Evolutionary conservation across 1,140 invertebrate genomes (phyloP).

Genomic region (Drosophila nigromelanica): DNA sequence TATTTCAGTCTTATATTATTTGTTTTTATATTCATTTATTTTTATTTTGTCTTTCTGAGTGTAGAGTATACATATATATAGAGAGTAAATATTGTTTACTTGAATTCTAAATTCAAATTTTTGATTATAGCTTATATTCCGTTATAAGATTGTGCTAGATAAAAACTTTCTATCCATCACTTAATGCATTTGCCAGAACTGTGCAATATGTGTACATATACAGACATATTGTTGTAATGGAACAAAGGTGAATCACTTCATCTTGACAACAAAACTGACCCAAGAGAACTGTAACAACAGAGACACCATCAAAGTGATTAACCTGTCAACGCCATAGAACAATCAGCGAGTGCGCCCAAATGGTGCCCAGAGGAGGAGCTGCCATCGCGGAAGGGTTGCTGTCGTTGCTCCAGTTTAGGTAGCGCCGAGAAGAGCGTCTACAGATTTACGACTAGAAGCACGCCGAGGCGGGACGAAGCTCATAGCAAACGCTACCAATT

Average conservation of each 20-base stretch:
- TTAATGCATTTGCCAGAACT: background rate
- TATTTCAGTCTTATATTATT: too few relatives aligned
- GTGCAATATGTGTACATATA: too few relatives aligned
- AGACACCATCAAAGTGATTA: conserved; percentile 50
- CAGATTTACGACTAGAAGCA: conserved; percentile 66
- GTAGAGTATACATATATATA: too few relatives aligned
- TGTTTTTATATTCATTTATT: too few relatives aligned
- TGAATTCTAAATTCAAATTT: too few relatives aligned
- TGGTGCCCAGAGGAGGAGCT: conserved; percentile 44
- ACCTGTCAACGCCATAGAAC: conserved; percentile 71
- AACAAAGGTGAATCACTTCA: conserved; percentile 43
- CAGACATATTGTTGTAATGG: background rate
- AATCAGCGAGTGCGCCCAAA: conserved; percentile 61
- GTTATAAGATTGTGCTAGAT: background rate
- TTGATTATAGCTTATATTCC: too few relatives aligned
- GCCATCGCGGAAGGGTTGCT: conserved; percentile 37
- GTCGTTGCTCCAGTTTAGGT: conserved; percentile 39
- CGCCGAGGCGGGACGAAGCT: background rate
- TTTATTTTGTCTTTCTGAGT: too few relatives aligned
- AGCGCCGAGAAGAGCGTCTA: conserved; percentile 46
- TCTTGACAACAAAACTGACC: conserved; percentile 57
- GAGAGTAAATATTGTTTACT: too few relatives aligned
- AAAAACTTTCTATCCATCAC: conserved; percentile 1
- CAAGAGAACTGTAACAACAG: conserved; percentile 13
- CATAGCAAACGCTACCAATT: conserved; percentile 13